phyloP scores from a whole-genome alignment of 2,888 invertebrate species.

The Hedya salicella region DNA sequence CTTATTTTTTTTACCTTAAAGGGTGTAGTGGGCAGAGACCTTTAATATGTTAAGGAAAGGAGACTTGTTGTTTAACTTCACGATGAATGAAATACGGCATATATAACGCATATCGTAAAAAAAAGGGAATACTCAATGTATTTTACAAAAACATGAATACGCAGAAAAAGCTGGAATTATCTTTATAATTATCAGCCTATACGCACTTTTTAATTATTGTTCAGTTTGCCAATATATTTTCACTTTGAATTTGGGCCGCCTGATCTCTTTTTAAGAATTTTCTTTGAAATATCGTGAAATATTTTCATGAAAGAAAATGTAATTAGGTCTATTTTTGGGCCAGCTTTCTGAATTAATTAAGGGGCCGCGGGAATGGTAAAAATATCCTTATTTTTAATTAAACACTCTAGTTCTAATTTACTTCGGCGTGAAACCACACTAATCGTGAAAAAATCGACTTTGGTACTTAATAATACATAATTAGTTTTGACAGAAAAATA shows the following conservation, averaged over 20 bases:
- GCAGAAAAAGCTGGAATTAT: not conserved
- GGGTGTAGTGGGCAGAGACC: no score
- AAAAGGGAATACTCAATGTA: not conserved
- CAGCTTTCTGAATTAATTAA: not conserved
- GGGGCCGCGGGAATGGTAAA: no score
- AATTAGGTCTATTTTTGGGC: constrained; percentile 4
- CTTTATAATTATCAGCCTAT: constrained; percentile 16
- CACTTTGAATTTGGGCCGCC: not conserved
- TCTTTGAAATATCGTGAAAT: not conserved
- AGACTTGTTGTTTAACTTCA: no score
- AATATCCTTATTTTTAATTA: no score
- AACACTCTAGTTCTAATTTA: no score
- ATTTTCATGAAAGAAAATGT: not conserved
- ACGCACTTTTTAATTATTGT: not conserved
- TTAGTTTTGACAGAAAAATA: no score
- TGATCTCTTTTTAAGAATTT: constrained; percentile 6
- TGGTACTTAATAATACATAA: no score
- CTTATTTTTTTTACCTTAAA: no score
- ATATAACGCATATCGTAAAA: not conserved
- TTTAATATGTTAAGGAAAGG: no score
- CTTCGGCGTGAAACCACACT: no score
- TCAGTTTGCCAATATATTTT: constrained; percentile 7
- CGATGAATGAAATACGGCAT: no score
- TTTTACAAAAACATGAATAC: not conserved
- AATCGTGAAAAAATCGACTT: no score